A percentile compares a stretch with the other conserved stretches of the same genome.
Conservation (phyloP, 2,113 vertebrate species). For the Thryonomys swinderianus region DNA sequence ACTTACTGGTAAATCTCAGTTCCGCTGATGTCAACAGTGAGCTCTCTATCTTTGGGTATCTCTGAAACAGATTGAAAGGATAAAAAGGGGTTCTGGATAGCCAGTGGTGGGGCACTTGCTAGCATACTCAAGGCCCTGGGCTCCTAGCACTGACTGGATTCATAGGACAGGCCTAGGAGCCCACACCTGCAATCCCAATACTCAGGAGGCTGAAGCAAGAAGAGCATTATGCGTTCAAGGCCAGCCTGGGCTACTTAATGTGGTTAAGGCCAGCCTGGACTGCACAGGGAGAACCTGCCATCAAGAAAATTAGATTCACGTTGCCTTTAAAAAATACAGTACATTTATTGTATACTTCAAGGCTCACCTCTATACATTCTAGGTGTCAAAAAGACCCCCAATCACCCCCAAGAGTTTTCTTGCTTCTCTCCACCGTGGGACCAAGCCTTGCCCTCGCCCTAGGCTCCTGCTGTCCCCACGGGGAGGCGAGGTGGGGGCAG, state of each 20-base stretch:
- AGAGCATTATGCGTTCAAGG: not conserved
- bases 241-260: not conserved
- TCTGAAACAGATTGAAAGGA: not conserved
- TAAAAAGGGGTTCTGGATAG: too few species aligned
- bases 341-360: not conserved
- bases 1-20: not conserved
- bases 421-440: not conserved
- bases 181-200: not conserved
- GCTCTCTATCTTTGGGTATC: not conserved
- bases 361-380: not conserved
- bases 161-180: not conserved
- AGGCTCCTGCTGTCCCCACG: not conserved
- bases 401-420: not conserved
- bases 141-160: not conserved
- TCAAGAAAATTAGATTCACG: not conserved
- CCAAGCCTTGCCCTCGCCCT: too few species aligned
- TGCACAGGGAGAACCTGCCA: not conserved
- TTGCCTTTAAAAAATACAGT: not conserved
- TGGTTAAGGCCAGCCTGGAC: not conserved
- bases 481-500: not conserved
- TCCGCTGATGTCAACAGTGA: not conserved
- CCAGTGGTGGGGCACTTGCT: too few species aligned
- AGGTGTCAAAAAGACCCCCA: not conserved
- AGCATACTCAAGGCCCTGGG: not conserved
- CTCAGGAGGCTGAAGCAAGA: not conserved